phyloP scores from a whole-genome alignment of 2,888 invertebrate genomes.

The Amphiduros pacificus region DNA sequence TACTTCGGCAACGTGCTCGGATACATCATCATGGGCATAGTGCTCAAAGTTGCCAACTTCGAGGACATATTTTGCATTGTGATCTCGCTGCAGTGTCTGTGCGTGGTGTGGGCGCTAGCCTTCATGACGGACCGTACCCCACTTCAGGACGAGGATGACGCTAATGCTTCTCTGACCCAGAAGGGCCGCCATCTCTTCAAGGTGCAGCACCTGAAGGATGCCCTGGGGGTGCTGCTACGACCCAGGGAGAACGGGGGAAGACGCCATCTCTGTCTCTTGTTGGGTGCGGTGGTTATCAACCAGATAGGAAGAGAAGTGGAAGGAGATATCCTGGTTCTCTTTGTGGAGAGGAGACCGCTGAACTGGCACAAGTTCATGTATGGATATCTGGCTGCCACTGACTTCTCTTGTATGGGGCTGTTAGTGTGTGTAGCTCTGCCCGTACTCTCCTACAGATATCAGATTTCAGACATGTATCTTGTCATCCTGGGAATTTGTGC shows the following conservation, averaged over 20 bases:
- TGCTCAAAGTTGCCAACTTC: slow-evolving; percentile 64
- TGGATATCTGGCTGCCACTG: slow-evolving; percentile 66
- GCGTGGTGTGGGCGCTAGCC: slow-evolving; percentile 53
- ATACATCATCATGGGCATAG: slow-evolving; percentile 77
- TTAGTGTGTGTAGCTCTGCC: slow-evolving; percentile 52
- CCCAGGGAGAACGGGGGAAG: slow-evolving; percentile 31
- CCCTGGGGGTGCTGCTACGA: slow-evolving; percentile 32
- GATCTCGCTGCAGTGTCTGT: slow-evolving; percentile 44
- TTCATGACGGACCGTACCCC: slow-evolving; percentile 34
- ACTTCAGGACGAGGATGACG: not conserved
- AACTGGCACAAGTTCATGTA: slow-evolving; percentile 72
- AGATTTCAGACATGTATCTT: slow-evolving; percentile 50
- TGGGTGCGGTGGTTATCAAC: slow-evolving; percentile 24
- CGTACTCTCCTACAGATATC: slow-evolving; percentile 33
- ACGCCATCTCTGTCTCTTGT: slow-evolving; percentile 28
- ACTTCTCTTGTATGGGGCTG: slow-evolving; percentile 66
- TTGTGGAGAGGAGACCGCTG: slow-evolving; percentile 71
- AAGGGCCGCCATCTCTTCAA: slow-evolving; percentile 8
- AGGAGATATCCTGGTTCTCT: slow-evolving; percentile 74
- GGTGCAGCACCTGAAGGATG: slow-evolving; percentile 28
- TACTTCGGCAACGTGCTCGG: slow-evolving; percentile 83
- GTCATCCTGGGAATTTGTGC: slow-evolving; percentile 57
- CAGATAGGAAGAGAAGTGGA: slow-evolving; percentile 67
- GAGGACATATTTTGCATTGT: slow-evolving; percentile 56
- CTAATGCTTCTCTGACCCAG: not conserved